Evolutionary conservation across 2,113 vertebrate species (phyloP), one percentile per base, ranked within the genome.

Genomic region (Myxocyprinus asiaticus): DNA sequence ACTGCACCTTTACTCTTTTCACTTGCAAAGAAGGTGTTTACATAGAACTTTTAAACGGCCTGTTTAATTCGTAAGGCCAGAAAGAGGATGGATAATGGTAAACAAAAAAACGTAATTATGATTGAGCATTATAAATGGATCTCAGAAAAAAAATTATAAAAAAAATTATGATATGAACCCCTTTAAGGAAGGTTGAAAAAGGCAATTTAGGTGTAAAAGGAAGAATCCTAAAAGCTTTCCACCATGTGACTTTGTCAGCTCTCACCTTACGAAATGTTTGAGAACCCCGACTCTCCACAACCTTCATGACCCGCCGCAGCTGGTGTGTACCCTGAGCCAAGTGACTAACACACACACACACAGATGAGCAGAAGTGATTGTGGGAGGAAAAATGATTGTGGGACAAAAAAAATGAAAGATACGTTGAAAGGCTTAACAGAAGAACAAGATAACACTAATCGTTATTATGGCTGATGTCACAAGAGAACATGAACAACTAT

Each of bases 251-350:
- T 56, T 3, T 42, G 9, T 70, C 43, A 58, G 10, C 42, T 12
- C 93, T 95, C 92, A 99, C 98, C 96, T 96, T 97, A 90, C 93
- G 96, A 91, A 99, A 96, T 90, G 91, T 95, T 89, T 96, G 97
- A 14, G 96, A 96, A 14, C 95, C 93, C 87, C 95, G 95, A 69
- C 96, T 97, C 90, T 99, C 97, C 88, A 97, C 92, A 14, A 93
- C 95, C 84, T 96, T 90, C 9, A 99, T 88, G 58, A 96, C 89
- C 84, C 94, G 91, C 71, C 97, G 94, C 72, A 99, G 91, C 78
- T 95, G 94, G 78, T 95, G 94, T 88, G 96, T 91, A 78, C 96
- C 98, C 89, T 98, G 96, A 42, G 96, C 96, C 9, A 99, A 91
- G 88, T 99, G 95, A 88, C 98, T 99, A 79, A 69, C 0, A 85